These are phyloP conservation scores for Eilema caniola DNA, from an alignment of 2,888 invertebrate genomes.

Conservation along the genomic window DNA sequence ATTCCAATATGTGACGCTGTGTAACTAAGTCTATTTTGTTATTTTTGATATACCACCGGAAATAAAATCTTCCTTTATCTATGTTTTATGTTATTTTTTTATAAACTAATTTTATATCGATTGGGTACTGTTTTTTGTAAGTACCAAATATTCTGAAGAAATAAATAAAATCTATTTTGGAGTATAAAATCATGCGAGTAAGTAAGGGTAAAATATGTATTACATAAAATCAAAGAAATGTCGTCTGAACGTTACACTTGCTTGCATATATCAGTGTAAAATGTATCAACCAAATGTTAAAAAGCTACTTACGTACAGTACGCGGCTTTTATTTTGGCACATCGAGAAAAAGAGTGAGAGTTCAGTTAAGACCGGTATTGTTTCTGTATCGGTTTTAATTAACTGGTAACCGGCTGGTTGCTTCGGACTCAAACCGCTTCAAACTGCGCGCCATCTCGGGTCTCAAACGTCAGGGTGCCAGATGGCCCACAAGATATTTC, in stretches of 20 bases:
- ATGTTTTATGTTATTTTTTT: neutral
- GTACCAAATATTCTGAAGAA: constrained; percentile 20
- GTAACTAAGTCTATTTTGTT: no score
- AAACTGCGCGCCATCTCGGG: no score
- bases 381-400: neutral
- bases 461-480: no score
- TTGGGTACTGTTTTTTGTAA: neutral
- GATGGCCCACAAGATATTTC: no score
- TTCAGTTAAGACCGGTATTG: neutral
- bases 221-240: constrained; percentile 13
- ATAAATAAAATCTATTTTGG: constrained; percentile 38
- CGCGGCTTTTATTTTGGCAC: neutral
- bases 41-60: neutral
- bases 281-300: neutral
- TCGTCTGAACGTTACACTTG: constrained; percentile 5
- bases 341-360: neutral
- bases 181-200: constrained; percentile 40
- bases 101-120: neutral
- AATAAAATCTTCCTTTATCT: constrained; percentile 1
- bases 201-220: constrained; percentile 28
- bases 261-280: neutral
- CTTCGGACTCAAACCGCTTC: no score
- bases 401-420: no score
- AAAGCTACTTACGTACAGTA: neutral
- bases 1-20: neutral